Conservation (phyloP, 2,113 vertebrate genomes). For the Pantherophis guttatus region DNA sequence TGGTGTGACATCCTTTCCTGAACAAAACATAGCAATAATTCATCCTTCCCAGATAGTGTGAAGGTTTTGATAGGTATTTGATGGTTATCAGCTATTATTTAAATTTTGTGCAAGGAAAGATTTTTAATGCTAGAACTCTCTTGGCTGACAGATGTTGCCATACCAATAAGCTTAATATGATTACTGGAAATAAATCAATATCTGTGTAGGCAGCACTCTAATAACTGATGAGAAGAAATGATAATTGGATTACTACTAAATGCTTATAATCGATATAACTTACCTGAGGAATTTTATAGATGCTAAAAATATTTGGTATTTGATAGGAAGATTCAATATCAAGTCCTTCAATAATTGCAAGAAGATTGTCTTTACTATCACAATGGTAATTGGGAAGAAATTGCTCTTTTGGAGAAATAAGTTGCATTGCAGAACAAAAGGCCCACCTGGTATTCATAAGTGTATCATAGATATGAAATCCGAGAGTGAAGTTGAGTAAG, state of each 20-base stretch:
- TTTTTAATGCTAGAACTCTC: not conserved
- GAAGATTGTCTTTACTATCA: not conserved
- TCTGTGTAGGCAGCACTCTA: not conserved
- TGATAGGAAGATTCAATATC: not conserved
- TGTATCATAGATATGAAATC: not conserved
- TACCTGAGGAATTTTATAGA: slow-evolving; percentile 12
- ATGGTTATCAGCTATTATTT: not conserved
- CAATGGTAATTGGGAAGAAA: slow-evolving; percentile 5
- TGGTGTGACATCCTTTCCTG: not conserved
- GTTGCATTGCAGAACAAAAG: not conserved
- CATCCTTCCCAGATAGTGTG: not conserved
- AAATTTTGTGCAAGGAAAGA: too few relatives aligned
- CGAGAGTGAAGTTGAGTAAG: not conserved
- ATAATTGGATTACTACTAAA: not conserved
- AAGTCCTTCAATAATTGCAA: not conserved
- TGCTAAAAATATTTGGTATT: not conserved
- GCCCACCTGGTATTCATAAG: not conserved
- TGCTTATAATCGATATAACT: not conserved
- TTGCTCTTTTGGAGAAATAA: not conserved
- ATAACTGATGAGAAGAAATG: not conserved
- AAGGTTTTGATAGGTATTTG: not conserved
- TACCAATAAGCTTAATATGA: not conserved
- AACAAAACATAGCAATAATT: not conserved
- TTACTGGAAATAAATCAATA: not conserved
- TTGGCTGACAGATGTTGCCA: not conserved